These are phyloP conservation scores for Macrosiphum euphorbiae DNA, from an alignment of 2,888 invertebrate species.

Conservation along the genomic window DNA sequence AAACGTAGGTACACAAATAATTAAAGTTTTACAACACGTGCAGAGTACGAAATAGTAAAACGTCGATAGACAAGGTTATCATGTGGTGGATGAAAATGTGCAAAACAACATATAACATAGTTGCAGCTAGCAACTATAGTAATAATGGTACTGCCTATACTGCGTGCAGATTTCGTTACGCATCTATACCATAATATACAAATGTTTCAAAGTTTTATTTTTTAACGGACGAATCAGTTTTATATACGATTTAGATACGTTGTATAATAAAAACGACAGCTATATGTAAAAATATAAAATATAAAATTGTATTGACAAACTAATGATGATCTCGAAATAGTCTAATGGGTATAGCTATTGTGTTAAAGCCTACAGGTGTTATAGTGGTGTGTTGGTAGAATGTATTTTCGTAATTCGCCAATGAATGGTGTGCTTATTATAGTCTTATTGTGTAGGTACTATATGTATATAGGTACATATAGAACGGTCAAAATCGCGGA, in stretches of 20 bases:
- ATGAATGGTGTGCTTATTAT: not conserved
- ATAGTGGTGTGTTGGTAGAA: not conserved
- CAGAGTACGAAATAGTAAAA: not conserved
- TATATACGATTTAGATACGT: not conserved
- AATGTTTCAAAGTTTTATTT: not conserved
- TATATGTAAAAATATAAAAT: not conserved
- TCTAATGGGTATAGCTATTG: not conserved
- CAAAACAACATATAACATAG: not conserved
- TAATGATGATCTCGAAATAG: not conserved
- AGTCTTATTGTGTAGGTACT: not conserved
- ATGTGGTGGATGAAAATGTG: conserved; percentile 39
- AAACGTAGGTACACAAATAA: not conserved
- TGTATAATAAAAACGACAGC: not conserved
- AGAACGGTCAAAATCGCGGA: not conserved
- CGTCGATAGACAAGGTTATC: conserved; percentile 28
- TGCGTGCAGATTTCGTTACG: not conserved
- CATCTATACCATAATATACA: not conserved
- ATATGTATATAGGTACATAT: not conserved
- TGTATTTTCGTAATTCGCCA: not conserved
- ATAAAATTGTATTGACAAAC: not conserved
- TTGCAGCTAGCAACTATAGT: not conserved
- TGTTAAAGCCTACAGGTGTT: not conserved
- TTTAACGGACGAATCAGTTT: not conserved
- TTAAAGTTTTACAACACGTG: not conserved
- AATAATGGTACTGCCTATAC: not conserved